Conservation (phyloP, 1,140 invertebrate genomes). For the Schlechtendalia chinensis region DNA sequence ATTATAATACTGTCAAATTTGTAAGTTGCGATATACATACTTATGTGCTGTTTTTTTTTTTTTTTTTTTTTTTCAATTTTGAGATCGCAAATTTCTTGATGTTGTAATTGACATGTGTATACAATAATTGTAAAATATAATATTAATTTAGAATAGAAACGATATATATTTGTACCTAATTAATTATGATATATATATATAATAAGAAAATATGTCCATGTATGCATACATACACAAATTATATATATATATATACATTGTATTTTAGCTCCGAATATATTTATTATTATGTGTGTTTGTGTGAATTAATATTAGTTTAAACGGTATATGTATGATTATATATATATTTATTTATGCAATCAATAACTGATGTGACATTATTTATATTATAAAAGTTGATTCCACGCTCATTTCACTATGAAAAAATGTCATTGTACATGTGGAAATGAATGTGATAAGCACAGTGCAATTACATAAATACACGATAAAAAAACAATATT, state of each 20-base stretch:
- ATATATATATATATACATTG: neutral
- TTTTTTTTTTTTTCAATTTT: neutral
- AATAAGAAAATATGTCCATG: neutral
- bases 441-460: slow-evolving; percentile 48
- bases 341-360: too few relatives aligned
- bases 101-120: slow-evolving; percentile 20
- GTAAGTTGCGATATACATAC: neutral
- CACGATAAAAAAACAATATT: slow-evolving; percentile 18
- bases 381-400: slow-evolving; percentile 11
- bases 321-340: slow-evolving; percentile 17
- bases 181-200: slow-evolving; percentile 1
- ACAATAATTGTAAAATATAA: slow-evolving; percentile 1
- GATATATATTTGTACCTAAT: slow-evolving; percentile 11
- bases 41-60: neutral
- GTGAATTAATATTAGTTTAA: neutral
- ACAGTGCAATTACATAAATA: slow-evolving; percentile 46
- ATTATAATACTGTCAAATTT: too few relatives aligned
- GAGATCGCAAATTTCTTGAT: neutral
- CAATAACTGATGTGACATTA: slow-evolving; percentile 2
- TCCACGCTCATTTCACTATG: neutral
- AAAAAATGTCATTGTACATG: neutral
- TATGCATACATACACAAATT: neutral
- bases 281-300: neutral
- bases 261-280: neutral
- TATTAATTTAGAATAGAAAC: neutral